Conservation (phyloP, 2,797 vertebrate species). For the Helarctos malayanus region DNA sequence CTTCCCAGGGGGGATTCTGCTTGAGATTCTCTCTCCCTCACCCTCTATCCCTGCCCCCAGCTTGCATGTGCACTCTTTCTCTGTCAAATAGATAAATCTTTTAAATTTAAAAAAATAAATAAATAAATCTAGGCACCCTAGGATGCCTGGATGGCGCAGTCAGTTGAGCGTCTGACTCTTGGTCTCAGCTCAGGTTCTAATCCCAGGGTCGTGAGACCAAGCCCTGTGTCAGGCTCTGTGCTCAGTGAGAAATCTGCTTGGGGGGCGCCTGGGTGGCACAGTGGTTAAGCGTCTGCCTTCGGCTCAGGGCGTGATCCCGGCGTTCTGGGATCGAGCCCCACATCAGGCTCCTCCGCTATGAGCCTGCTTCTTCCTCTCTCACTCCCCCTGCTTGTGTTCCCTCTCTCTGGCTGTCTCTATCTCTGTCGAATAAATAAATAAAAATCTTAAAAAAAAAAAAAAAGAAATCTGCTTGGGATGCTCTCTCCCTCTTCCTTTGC, state of each 20-base stretch:
- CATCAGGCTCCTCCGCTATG: too few species aligned
- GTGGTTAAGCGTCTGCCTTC: too few species aligned
- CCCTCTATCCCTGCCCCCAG: not conserved
- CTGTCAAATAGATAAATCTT: not conserved
- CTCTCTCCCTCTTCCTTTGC: not conserved
- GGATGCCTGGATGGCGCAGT: not conserved
- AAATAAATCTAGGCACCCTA: not conserved
- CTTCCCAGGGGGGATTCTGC: not conserved
- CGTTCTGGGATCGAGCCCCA: too few species aligned
- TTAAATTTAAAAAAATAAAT: not conserved
- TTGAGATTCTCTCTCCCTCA: not conserved
- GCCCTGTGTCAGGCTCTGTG: not conserved
- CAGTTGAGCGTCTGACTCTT: not conserved
- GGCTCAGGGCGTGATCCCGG: too few species aligned
- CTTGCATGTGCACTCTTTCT: not conserved
- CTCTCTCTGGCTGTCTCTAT: too few species aligned
- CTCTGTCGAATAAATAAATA: too few species aligned
- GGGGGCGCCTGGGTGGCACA: not conserved
- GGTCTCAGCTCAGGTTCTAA: not conserved
- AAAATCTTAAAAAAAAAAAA: too few species aligned
- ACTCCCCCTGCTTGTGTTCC: too few species aligned
- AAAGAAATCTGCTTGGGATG: not conserved
- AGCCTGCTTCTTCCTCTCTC: too few species aligned
- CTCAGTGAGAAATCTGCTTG: not conserved
- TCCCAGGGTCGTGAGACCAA: not conserved